Evolutionary conservation across 2,888 invertebrate species (phyloP), one percentile per base, ranked within the genome.

Genomic region (Taphrorychus bicolor): DNA sequence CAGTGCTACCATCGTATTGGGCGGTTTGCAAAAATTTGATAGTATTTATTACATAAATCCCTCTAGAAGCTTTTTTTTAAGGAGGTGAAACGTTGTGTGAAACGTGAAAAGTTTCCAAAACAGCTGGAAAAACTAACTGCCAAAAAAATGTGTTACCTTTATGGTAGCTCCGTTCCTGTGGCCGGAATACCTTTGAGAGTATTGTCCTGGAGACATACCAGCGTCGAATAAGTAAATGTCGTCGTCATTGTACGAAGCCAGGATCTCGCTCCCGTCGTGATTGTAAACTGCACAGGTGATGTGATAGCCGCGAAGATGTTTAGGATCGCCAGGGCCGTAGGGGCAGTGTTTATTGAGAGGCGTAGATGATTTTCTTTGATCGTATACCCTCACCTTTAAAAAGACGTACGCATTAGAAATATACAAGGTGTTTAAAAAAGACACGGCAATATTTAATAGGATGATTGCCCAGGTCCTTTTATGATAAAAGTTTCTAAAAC

Each of bases 241-340:
- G 70, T 95, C 95, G 79, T 97, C 95, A 81, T 94, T 96, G 81
- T 97, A 97, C 0, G 95, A 93, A n/a, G 93, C 96, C 9, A 98
- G 84, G 58, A 98, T 89, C 84, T 97, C 95, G 57, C 91, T 87
- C 48, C 97, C 97, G 82, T 93, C 90, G 83, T 94, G 89, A 83
- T 94, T 97, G 83, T 94, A 98, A 2, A 95, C 89, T 5, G 94
- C 94, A 78, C 93, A 94, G 0, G 97, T 97, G 2, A 97, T 88
- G 79, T 94, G 91, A 11, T 85, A 22, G 1, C 58, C 53, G 9
- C 58, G 45, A 17, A 45, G 41, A 32, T 14, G 59, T 23, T 61
- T 59, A 3, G 53, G 32, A 49, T 66, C 54, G 65, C 71, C 66
- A 19, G 71, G 70, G 71, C 76, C 74, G 64, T 79, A 80, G 3